A percentile compares a stretch with the other conserved stretches of the same genome.
These are phyloP conservation scores for Staurois parvus DNA, from an alignment of 2,797 vertebrate species.

Conservation along the genomic window DNA sequence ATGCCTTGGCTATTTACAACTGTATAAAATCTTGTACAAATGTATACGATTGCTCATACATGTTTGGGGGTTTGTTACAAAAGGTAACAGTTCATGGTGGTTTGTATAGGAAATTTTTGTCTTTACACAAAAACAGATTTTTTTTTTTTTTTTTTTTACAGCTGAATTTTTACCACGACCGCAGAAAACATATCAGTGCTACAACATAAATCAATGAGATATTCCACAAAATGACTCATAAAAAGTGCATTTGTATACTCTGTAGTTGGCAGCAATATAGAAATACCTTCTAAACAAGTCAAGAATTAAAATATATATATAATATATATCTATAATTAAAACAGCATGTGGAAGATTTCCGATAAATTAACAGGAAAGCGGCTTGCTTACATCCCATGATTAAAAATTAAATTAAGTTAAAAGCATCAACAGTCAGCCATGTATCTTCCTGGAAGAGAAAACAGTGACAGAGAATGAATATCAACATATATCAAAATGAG, in stretches of 20 bases:
- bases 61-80: conserved; percentile 25
- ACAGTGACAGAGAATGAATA: conserved; percentile 47
- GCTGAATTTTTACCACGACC: conserved; percentile 60
- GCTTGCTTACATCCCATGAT: conserved; percentile 65
- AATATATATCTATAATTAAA: conserved; percentile 69
- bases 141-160: conserved; percentile 15
- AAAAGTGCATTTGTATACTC: conserved; percentile 79
- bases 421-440: conserved; percentile 93
- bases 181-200: conserved; percentile 92
- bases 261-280: conserved; percentile 72
- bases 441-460: conserved; percentile 87
- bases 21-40: conserved; percentile 28
- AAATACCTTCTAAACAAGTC: conserved; percentile 62
- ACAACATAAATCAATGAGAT: conserved; percentile 81
- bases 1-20: conserved; percentile 19
- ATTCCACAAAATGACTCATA: conserved; percentile 76
- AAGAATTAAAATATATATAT: conserved; percentile 67
- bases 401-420: conserved; percentile 32
- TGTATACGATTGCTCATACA: conserved; percentile 48
- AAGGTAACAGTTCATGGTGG: conserved; percentile 21
- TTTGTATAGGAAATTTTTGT: conserved; percentile 7
- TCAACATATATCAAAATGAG: not conserved
- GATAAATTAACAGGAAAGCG: conserved; percentile 68
- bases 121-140: conserved; percentile 34
- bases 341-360: conserved; percentile 75